Conservation (phyloP, 2,888 invertebrate genomes). For the Ypsolopha sequella region DNA sequence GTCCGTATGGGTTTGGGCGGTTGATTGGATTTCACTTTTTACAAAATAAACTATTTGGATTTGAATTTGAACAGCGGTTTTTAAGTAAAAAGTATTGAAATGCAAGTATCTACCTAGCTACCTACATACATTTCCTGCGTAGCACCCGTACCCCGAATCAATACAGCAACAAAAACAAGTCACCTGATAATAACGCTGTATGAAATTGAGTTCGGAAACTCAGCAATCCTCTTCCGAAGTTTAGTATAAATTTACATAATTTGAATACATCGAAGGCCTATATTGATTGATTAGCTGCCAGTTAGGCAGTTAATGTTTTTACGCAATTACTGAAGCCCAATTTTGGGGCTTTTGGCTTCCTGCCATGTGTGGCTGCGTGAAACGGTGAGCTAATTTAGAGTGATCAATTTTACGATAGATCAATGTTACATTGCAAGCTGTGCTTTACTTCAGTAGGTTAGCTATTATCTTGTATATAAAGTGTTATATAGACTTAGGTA, state of each 20-base stretch:
- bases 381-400: neutral
- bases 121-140: too few species aligned
- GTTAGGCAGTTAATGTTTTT: neutral
- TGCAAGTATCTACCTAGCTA: too few species aligned
- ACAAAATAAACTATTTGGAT: too few species aligned
- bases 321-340: neutral
- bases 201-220: neutral
- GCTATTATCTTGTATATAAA: neutral
- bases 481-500: neutral
- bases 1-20: too few species aligned
- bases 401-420: too few species aligned
- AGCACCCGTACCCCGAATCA: neutral
- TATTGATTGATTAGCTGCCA: conserved; percentile 3
- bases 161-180: neutral
- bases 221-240: neutral
- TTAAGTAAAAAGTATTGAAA: too few species aligned
- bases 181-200: neutral
- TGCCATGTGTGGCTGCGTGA: neutral
- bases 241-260: neutral
- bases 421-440: neutral
- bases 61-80: too few species aligned
- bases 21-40: too few species aligned
- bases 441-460: neutral
- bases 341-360: neutral
- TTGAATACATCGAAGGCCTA: neutral